phyloP scores from a whole-genome alignment of 2,888 invertebrate species.

The Andricus curvator region DNA sequence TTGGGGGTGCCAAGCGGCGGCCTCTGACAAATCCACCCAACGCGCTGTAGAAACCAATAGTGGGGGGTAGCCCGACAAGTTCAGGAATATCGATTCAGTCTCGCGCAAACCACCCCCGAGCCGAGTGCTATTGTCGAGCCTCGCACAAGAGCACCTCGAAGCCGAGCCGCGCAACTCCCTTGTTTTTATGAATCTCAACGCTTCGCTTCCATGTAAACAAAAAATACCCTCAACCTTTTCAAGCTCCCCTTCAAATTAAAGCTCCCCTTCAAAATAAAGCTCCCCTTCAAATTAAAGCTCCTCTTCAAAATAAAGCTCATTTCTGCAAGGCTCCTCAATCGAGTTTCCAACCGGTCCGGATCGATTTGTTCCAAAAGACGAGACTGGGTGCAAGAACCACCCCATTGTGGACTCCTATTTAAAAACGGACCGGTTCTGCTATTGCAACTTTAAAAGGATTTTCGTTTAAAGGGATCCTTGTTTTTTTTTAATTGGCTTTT shows the following conservation, averaged over 20 bases:
- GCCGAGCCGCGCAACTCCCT: conserved; percentile 30
- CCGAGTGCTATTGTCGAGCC: conserved; percentile 52
- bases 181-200: conserved; percentile 16
- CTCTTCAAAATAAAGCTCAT: background rate
- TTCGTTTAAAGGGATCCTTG: background rate
- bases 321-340: background rate
- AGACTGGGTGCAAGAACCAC: conserved; percentile 7
- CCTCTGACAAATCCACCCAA: conserved; percentile 18
- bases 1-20: conserved; percentile 26
- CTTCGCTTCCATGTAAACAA: conserved; percentile 24
- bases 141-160: conserved; percentile 26
- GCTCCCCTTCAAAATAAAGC: background rate
- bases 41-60: conserved; percentile 41
- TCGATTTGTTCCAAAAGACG: conserved; percentile 2
- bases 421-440: background rate
- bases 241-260: too few species aligned
- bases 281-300: background rate
- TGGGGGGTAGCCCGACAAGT: conserved; percentile 66
- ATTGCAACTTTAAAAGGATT: background rate
- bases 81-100: conserved; percentile 73
- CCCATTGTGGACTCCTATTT: background rate
- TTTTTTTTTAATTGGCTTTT: background rate
- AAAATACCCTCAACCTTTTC: background rate
- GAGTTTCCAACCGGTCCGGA: background rate
- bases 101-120: conserved; percentile 71